Conservation (phyloP, 2,113 vertebrate genomes). For the Axis porcinus region DNA sequence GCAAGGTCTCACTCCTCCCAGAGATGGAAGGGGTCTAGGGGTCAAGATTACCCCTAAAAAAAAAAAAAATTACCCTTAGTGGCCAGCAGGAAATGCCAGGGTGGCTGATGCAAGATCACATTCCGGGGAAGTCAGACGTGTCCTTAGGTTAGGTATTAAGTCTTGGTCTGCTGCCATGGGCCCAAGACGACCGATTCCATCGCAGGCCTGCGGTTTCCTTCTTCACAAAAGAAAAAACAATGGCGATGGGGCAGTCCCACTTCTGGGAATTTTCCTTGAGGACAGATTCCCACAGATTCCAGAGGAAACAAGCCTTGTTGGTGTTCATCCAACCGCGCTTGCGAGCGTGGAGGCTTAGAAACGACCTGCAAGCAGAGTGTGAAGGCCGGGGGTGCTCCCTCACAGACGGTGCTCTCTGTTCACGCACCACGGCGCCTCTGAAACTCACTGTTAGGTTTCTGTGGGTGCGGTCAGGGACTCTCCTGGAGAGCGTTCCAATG, state of each 20-base stretch:
- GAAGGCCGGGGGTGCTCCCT: neutral
- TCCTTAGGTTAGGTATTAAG: neutral
- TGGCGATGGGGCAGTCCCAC: neutral
- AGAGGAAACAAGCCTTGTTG: neutral
- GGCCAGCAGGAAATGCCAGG: neutral
- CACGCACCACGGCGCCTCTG: rapidly evolving
- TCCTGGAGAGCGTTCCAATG: neutral
- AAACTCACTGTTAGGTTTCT: no score
- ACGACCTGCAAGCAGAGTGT: neutral
- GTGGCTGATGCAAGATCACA: no score
- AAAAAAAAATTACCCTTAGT: neutral
- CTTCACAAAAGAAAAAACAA: no score
- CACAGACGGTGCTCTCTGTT: neutral
- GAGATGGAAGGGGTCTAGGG: neutral
- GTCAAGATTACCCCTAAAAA: neutral
- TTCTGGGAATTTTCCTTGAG: neutral
- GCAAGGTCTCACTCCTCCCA: neutral
- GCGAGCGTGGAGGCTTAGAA: neutral
- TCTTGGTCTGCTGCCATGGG: neutral
- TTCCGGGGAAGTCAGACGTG: neutral
- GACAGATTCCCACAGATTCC: neutral
- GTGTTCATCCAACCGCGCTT: no score
- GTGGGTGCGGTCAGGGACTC: neutral
- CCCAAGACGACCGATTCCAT: neutral
- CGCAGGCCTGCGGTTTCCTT: neutral